Percentiles rank a stretch among this genome's conserved stretches.
Evolutionary conservation across 2,113 vertebrate genomes (phyloP).

Genomic region (Platichthys stellatus): DNA sequence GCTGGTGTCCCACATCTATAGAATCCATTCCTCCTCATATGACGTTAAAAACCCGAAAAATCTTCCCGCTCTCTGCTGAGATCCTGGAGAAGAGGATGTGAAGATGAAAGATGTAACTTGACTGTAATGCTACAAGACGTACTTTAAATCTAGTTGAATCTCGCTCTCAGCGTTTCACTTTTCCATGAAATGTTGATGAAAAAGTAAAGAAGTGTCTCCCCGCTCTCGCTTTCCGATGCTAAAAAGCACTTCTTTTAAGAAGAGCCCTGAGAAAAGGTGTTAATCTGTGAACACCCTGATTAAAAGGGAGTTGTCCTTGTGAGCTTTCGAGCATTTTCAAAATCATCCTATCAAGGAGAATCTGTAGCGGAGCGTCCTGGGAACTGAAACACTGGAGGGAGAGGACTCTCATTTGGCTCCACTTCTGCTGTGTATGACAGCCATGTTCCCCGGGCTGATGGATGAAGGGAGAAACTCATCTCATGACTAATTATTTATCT

Average conservation of each 20-base stretch:
- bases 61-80: not conserved
- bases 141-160: slow-evolving; percentile 8
- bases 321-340: slow-evolving; percentile 43
- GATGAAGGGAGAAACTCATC: slow-evolving; percentile 70
- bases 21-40: not conserved
- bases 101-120: not conserved
- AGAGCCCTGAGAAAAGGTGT: not conserved
- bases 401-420: slow-evolving; percentile 54
- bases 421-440: slow-evolving; percentile 30
- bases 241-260: slow-evolving; percentile 44
- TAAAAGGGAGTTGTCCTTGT: slow-evolving; percentile 19
- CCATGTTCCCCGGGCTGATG: slow-evolving; percentile 68
- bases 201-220: not conserved
- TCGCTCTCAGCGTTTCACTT: too few relatives aligned
- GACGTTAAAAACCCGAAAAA: not conserved
- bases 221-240: not conserved
- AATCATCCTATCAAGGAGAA: slow-evolving; percentile 40
- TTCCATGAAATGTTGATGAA: slow-evolving; percentile 12
- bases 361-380: slow-evolving; percentile 41
- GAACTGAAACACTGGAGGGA: slow-evolving; percentile 48
- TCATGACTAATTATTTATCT: slow-evolving; percentile 76
- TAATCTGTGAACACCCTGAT: slow-evolving; percentile 26
- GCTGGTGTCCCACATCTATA: too few relatives aligned
- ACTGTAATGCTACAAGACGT: slow-evolving; percentile 6
- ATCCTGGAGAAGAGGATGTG: not conserved